These are phyloP conservation scores for Enteromius paludinosus DNA, from an alignment of 2,797 vertebrate genomes.

Conservation along the genomic window DNA sequence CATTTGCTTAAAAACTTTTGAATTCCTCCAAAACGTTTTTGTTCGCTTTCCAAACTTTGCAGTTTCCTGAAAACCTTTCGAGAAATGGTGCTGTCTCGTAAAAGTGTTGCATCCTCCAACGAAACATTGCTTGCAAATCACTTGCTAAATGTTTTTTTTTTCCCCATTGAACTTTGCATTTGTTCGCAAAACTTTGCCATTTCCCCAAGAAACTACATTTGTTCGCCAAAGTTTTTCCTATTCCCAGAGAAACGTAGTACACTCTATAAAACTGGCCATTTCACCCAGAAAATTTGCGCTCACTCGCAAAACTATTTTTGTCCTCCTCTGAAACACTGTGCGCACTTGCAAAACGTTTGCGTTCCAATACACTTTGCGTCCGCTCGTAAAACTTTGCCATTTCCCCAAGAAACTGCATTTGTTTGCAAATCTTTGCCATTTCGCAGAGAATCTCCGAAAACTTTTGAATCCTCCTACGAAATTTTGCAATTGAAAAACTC, in stretches of 20 bases:
- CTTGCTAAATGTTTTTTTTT: not conserved
- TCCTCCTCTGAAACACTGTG: not conserved
- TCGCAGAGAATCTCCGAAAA: not conserved
- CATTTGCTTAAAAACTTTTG: not conserved
- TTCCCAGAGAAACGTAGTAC: no score
- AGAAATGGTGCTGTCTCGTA: not conserved
- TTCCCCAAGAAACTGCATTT: not conserved
- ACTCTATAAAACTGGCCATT: no score
- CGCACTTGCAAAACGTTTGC: not conserved
- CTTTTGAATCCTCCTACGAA: not conserved
- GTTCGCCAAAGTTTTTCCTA: no score
- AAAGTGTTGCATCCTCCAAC: not conserved
- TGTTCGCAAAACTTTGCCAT: not conserved
- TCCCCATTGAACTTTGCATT: not conserved
- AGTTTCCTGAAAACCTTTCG: not conserved
- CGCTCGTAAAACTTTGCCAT: not conserved
- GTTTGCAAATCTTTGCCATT: not conserved
- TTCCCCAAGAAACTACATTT: no score
- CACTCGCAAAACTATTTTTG: no score
- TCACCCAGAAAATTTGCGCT: no score
- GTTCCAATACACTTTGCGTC: not conserved
- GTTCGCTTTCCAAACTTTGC: not conserved
- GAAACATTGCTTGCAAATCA: not conserved
- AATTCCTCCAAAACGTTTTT: accelerated
- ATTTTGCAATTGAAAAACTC: no score